Percentiles rank a stretch among this genome's conserved stretches.
Evolutionary conservation across 92 coral and sea anemone species (phyloP).

Genomic region (Chrysogorgia sp.): DNA sequence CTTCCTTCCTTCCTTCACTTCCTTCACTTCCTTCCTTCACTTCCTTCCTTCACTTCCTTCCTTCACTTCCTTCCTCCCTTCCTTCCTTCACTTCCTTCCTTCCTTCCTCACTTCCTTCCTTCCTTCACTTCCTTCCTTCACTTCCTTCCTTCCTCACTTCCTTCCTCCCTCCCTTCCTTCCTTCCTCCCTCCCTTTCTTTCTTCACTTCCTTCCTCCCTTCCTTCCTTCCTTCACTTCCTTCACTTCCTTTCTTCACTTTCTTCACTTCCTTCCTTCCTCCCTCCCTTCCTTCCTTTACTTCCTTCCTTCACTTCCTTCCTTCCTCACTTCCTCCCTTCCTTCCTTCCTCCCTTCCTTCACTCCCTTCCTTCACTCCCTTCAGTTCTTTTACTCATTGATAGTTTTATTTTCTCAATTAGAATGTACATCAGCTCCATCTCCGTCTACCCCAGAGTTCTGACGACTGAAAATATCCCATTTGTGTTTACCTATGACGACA

Average conservation of each 20-base stretch:
- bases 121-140: too few species aligned
- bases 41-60: too few species aligned
- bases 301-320: neutral
- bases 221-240: too few species aligned
- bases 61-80: too few species aligned
- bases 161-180: too few species aligned
- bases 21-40: too few species aligned
- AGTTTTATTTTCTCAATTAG: slow-evolving; percentile 34
- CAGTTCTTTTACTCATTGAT: neutral
- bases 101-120: neutral
- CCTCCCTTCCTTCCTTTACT: neutral
- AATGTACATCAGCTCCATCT: slow-evolving; percentile 90
- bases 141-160: too few species aligned
- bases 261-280: neutral
- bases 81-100: too few species aligned
- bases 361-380: neutral
- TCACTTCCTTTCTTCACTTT: too few species aligned
- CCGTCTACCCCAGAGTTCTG: slow-evolving; percentile 90
- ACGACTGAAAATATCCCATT: slow-evolving; percentile 97
- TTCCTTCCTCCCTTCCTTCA: neutral
- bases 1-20: neutral
- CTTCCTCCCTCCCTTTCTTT: neutral
- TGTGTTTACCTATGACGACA: slow-evolving; percentile 92
- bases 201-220: too few species aligned
- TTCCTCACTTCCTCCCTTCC: neutral